These are phyloP conservation scores for Aegithalos caudatus DNA, from an alignment of 2,113 vertebrate genomes.

Conservation along the genomic window DNA sequence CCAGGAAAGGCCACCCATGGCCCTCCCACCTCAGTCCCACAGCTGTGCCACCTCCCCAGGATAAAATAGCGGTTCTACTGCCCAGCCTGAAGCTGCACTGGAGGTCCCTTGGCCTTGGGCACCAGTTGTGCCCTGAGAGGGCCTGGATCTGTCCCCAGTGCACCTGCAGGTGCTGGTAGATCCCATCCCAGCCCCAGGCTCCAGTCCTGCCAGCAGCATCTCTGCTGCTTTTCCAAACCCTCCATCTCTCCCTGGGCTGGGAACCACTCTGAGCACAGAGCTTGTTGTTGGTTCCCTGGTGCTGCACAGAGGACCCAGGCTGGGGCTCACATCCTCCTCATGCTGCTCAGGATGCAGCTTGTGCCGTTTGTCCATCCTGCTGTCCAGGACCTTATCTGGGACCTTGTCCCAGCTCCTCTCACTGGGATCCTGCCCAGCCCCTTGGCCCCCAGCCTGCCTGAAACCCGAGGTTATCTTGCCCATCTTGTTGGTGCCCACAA, in stretches of 20 bases:
- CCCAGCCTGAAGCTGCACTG: not conserved
- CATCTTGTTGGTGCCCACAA: not conserved
- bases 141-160: accelerated
- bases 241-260: not conserved
- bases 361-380: not conserved
- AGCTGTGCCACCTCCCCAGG: not conserved
- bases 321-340: not conserved
- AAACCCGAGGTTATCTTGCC: not conserved
- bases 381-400: no score
- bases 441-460: not conserved
- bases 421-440: not conserved
- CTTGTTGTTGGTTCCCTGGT: not conserved
- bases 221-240: not conserved
- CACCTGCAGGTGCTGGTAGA: not conserved
- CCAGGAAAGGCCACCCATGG: not conserved
- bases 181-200: not conserved
- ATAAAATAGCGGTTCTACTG: accelerated
- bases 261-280: not conserved
- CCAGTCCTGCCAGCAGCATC: not conserved
- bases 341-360: not conserved
- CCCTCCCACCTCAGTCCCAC: not conserved
- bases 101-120: not conserved
- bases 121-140: accelerated
- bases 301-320: not conserved
- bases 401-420: not conserved